Evolutionary conservation across 2,113 vertebrate species (phyloP), one percentile per base, ranked within the genome.

Genomic region (Fregetta grallaria): DNA sequence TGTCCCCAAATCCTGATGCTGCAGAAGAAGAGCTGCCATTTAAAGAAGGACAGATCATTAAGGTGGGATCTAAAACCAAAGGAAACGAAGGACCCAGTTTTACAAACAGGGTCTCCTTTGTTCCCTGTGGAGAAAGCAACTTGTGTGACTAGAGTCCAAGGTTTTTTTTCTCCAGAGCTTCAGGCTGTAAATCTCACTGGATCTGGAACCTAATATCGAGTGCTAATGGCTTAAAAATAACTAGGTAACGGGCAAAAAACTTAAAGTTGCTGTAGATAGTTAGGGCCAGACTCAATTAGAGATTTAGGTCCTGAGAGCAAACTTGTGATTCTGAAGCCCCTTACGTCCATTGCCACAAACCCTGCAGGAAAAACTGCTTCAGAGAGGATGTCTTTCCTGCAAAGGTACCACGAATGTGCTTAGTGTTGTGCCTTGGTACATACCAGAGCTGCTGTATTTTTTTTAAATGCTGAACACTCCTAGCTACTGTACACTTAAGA

Each of bases 1-100:
- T 99, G 99, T 99, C 99, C 90, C 99, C 99, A 2, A 99, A 99
- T 94, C 99, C 99, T 0, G 99, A 99, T 13, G 99, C 99, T 21
- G 99, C 99, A 0, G 99, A 99, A 38, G 99, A 99, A 90, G 99
- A 99, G 96, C 98, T 99, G 86, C 99, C 99, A 2, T 99, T 99
- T 74, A 99, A 99, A 88, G 99, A 99, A 87, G 99, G 99, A 32
- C 99, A 99, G 98, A 98, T 99, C 94, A 99, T 99, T 92, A 99
- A 99, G 99, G 99, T 99, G 95, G 63, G 92, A 15, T 4, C 44
- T 27, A 40, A 17, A 56, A 34, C 0, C 36, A 50, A 19, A 58
- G 58, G 30, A 9, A 30, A 30, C 1, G 0, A 84, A 55, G 32
- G 30, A 6, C 30, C 13, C 25, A 5, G 2, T 32, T 73, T 47